These are phyloP conservation scores for Condylura cristata DNA, from an alignment of 2,113 vertebrate genomes.

Conservation along the genomic window DNA sequence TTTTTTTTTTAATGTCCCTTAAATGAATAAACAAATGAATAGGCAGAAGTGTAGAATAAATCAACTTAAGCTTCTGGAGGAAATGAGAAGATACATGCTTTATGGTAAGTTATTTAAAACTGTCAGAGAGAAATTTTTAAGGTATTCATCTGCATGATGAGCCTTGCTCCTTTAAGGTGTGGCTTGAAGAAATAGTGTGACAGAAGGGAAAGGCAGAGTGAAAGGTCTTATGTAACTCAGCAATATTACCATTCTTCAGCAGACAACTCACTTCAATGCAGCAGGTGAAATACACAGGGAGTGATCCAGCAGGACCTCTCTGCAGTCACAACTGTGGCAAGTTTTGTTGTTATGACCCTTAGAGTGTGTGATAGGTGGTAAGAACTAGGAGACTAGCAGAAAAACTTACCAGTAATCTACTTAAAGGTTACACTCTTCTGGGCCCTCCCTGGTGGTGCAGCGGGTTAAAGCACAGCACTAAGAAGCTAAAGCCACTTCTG, in stretches of 20 bases:
- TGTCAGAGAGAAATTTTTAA: not conserved
- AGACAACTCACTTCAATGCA: not conserved
- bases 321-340: not conserved
- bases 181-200: not conserved
- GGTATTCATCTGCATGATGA: not conserved
- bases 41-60: not conserved
- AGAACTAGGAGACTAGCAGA: not conserved
- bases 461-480: too few relatives aligned
- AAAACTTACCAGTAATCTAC: not conserved
- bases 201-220: not conserved
- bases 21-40: not conserved
- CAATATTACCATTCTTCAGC: not conserved
- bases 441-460: too few relatives aligned
- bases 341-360: not conserved
- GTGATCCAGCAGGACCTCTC: not conserved
- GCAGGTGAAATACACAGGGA: not conserved
- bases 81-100: not conserved
- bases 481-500: too few relatives aligned
- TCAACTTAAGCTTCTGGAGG: not conserved
- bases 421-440: not conserved
- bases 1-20: too few relatives aligned
- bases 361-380: not conserved
- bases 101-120: not conserved
- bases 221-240: not conserved
- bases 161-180: not conserved